Base-by-base conservation (phyloP, 1,140 invertebrate genomes). In the Drosophila athabasca region DNA sequence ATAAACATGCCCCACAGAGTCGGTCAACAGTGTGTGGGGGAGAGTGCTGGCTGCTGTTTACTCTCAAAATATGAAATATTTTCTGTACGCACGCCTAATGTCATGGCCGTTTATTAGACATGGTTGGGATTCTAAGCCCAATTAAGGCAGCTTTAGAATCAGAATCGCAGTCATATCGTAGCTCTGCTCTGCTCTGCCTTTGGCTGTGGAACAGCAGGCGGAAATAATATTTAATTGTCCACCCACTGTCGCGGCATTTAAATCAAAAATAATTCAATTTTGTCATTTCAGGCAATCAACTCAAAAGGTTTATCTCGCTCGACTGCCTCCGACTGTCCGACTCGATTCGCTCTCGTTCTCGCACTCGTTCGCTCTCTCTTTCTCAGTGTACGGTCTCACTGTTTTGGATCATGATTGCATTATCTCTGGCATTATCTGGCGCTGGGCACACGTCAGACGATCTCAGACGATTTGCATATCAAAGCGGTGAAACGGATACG, bases 241-340 rank as follows among this genome's bases (percentile, higher is more conserved):
- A 87, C 81, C 75, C 81, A 85, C 87, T 73, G 75, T 62, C 87
- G 70, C 87, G 70, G 77, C 78, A 70, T 62, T 85, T 78, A 90
- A 90, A 82, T 90, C 78, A 90, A 90, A 39, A 90, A 81, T 87
- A 90, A 85, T 90, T 90, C 76, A 90, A 90, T 90, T 90, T 79
- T 85, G 78, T 85, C 87, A 90, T 90, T 70, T 90, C 78, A 90
- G 81, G 72, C 84, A 88, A 88, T 88, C 83, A 88, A 88, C 54
- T 62, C 49, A 67, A 87, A 77, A 81, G 59, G 64, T 82, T 85
- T 80, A 85, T 84, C 76, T 69, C 62, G 69, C 69, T 76, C 64
- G 39, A 48, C 24, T 76, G 72, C 68, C 73, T 68, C 46, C 52
- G 45, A 70, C 31, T 8, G 11, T 9, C 35, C 35, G 35, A 13